phyloP scores from a whole-genome alignment of 2,113 vertebrate genomes.

The Cromileptes altivelis region DNA sequence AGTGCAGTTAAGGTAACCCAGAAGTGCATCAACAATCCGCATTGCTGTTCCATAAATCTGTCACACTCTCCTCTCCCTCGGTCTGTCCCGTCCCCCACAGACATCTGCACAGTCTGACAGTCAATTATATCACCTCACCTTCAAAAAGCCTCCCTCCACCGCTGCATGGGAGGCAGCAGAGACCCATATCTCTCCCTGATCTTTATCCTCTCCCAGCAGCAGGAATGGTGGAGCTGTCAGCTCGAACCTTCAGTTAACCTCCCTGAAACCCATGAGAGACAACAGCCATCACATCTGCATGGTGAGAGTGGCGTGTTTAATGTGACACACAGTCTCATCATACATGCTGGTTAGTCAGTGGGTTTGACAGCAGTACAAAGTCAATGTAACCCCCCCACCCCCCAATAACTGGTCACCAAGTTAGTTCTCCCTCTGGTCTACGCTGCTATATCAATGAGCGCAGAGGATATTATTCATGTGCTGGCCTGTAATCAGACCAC shows the following conservation, averaged over 20 bases:
- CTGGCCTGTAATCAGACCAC: slow-evolving; percentile 47
- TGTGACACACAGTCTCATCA: not conserved
- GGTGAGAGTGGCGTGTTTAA: not conserved
- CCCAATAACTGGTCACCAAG: not conserved
- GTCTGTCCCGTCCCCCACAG: slow-evolving; percentile 48
- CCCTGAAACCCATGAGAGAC: slow-evolving; percentile 22
- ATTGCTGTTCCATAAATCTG: slow-evolving; percentile 54
- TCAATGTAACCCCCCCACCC: not conserved
- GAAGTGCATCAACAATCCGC: slow-evolving; percentile 11
- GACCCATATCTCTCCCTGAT: slow-evolving; percentile 67
- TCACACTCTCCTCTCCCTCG: slow-evolving; percentile 46
- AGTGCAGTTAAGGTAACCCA: slow-evolving; percentile 19
- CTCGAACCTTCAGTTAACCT: slow-evolving; percentile 64
- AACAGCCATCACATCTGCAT: slow-evolving; percentile 4
- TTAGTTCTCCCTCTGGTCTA: not conserved
- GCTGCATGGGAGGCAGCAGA: slow-evolving; percentile 39
- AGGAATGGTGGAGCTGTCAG: slow-evolving; percentile 58
- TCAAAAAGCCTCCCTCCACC: slow-evolving; percentile 50
- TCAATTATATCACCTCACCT: slow-evolving; percentile 74
- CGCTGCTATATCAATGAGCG: slow-evolving; percentile 22
- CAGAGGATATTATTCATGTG: slow-evolving; percentile 43
- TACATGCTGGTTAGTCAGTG: not conserved
- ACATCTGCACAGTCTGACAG: slow-evolving; percentile 56
- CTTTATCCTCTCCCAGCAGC: slow-evolving; percentile 64
- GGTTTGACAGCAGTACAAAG: slow-evolving; percentile 15